Evolutionary conservation across 2,797 vertebrate genomes (phyloP), one percentile per base, ranked within the genome.

Genomic region (Enteromius anoplus): DNA sequence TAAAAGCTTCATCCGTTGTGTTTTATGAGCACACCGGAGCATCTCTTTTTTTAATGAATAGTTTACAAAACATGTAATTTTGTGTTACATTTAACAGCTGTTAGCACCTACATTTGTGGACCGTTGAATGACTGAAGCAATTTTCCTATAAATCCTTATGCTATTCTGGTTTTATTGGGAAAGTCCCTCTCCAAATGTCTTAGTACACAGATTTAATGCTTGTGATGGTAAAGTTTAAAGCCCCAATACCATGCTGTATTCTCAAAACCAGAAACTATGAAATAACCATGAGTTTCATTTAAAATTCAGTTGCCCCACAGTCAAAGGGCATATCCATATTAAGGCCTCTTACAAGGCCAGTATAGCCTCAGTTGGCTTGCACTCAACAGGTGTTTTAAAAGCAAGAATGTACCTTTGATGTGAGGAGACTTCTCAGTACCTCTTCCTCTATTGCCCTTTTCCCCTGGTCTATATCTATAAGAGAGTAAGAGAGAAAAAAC

Each of bases 401-500:
- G n/a, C 51, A 62, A 40, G 21, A 71, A n/a, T 58, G 55, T 95
- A 99, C 98, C 97, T 98, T 97, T 90, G 96, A 95, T 90, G 95
- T 91, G 89, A 96, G 95, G 91, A 98, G 94, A 89, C 93, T 96
- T 91, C 95, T 95, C 93, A 99, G 90, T 84, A 98, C 94, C 91
- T 98, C 96, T 90, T 96, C 94, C 87, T 97, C 96, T 83, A 97
- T 88, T 0, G 91, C 91, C 89, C 95, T 95, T 93, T 96, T 95
- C 84, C 96, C 96, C 92, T 96, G 96, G 88, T 97, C 95, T 75
- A 96, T 94, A 88, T 97, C 98, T 98, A 19, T 65, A 93, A 29
- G 42, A 45, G 42, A 45, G 42, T 12, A 45, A 62, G 75, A 70
- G 32, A 65, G 65, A 80, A 47, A 76, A 84, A 71, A 51, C 71